These are phyloP conservation scores for Stigmatopora argus DNA, from an alignment of 2,113 vertebrate species.

Conservation along the genomic window DNA sequence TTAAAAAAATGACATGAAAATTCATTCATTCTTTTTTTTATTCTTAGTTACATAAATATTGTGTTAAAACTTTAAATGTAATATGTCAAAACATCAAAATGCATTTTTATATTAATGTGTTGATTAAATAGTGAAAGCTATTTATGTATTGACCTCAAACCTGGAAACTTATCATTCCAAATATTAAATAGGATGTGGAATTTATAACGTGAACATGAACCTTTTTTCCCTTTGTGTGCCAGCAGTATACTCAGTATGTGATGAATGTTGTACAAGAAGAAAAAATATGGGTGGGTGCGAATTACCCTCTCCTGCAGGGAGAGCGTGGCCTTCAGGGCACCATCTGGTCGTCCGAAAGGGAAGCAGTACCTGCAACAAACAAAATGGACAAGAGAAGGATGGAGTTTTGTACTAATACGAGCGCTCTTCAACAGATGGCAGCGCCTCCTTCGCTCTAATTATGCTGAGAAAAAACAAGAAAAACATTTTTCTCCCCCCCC, in stretches of 20 bases:
- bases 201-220: too few species aligned
- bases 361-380: slow-evolving; percentile 87
- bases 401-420: slow-evolving; percentile 17
- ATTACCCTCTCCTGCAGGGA: slow-evolving; percentile 92
- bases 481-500: slow-evolving; percentile 40
- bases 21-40: too few species aligned
- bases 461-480: slow-evolving; percentile 28
- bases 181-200: too few species aligned
- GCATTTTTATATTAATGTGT: too few species aligned
- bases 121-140: too few species aligned
- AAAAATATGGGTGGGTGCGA: background rate
- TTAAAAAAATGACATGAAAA: too few species aligned
- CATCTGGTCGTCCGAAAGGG: slow-evolving; percentile 96
- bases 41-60: too few species aligned
- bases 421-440: slow-evolving; percentile 55
- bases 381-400: slow-evolving; percentile 21
- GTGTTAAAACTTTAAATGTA: too few species aligned
- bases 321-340: slow-evolving; percentile 94
- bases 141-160: too few species aligned
- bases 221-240: too few species aligned
- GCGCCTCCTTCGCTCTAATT: slow-evolving; percentile 48
- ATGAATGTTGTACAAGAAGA: background rate
- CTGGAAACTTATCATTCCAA: too few species aligned
- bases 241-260: background rate
- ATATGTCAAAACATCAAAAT: too few species aligned